Conservation (phyloP, 2,797 vertebrate species). For the Okamejei kenojei region DNA sequence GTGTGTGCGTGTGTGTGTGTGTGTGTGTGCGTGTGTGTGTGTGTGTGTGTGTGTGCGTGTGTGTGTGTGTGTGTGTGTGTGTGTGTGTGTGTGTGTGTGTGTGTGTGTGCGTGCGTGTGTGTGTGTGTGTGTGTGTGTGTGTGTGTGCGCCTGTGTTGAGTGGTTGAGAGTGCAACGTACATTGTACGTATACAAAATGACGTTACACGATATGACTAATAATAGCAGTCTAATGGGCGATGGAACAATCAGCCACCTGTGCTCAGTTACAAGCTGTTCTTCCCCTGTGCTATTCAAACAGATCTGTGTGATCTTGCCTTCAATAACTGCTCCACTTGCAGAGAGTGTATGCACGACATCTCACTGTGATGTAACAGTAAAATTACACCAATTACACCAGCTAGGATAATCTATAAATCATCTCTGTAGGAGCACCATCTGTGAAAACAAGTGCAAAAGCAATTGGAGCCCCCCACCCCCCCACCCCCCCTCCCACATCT, state of each 20-base stretch:
- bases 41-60: neutral
- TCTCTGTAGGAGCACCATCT: neutral
- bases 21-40: neutral
- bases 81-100: too few relatives aligned
- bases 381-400: constrained; percentile 17
- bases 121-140: neutral
- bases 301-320: constrained; percentile 15
- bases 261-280: neutral
- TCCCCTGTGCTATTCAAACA: neutral
- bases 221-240: neutral
- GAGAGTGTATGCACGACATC: neutral
- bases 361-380: constrained; percentile 10
- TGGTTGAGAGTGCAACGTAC: neutral
- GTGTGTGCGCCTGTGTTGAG: neutral
- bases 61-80: neutral
- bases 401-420: constrained; percentile 9
- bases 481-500: too few relatives aligned
- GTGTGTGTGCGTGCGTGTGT: too few relatives aligned
- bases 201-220: neutral
- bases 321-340: constrained; percentile 1
- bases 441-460: neutral
- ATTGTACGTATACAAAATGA: neutral
- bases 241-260: neutral
- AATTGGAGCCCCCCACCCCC: neutral
- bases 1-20: too few relatives aligned